Conservation (phyloP, 2,113 vertebrate species). For the Tinamus guttatus region DNA sequence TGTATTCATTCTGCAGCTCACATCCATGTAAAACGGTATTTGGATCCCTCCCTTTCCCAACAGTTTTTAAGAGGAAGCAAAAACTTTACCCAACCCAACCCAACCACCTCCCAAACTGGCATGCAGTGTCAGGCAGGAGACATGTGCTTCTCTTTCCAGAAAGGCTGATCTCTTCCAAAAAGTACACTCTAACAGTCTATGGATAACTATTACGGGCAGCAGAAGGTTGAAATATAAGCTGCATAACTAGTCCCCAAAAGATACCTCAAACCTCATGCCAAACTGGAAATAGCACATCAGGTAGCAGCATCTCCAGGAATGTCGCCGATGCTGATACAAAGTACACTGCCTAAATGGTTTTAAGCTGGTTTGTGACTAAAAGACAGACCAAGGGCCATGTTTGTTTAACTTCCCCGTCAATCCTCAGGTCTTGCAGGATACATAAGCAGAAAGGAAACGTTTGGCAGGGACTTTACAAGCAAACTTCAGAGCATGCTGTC, state of each 20-base stretch:
- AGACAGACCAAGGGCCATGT: background rate
- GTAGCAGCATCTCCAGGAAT: background rate
- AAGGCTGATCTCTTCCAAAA: background rate
- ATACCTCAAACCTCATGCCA: accelerated
- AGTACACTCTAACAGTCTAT: background rate
- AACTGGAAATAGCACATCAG: background rate
- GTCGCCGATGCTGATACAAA: background rate
- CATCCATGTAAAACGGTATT: background rate
- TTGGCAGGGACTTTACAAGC: background rate
- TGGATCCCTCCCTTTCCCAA: background rate
- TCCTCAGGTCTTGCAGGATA: background rate
- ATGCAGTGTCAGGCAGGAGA: background rate
- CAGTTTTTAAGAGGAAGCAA: constrained; percentile 33
- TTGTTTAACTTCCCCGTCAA: background rate
- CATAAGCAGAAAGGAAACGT: background rate
- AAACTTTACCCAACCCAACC: background rate
- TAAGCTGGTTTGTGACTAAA: background rate
- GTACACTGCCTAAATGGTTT: background rate
- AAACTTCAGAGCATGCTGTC: background rate
- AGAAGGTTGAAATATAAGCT: background rate
- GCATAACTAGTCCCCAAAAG: background rate
- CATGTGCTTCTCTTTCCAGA: background rate
- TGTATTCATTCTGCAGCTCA: background rate
- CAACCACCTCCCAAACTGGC: background rate
- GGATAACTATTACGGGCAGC: background rate